Conservation (phyloP, 2,797 vertebrate species). For the Lemur catta region DNA sequence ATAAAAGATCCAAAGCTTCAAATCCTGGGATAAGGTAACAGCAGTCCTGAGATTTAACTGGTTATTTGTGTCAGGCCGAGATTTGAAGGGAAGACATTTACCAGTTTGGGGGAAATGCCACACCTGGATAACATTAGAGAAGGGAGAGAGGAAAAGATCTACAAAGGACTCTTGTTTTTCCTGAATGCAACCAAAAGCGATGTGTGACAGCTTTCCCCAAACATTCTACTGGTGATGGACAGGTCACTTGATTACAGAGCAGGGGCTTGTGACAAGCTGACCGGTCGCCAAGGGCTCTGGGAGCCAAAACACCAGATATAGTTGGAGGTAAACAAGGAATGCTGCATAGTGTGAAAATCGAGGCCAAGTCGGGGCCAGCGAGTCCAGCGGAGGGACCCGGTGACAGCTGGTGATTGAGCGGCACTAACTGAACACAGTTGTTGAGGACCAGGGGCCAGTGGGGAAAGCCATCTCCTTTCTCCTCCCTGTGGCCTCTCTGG, state of each 20-base stretch:
- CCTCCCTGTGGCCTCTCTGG: conserved; percentile 75
- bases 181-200: conserved; percentile 17
- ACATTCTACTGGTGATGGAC: conserved; percentile 58
- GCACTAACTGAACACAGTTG: conserved; percentile 70
- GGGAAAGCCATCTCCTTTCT: conserved; percentile 73
- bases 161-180: conserved; percentile 70
- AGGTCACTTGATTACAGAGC: conserved; percentile 5
- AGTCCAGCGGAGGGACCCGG: conserved; percentile 28
- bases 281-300: conserved; percentile 30
- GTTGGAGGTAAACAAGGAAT: conserved; percentile 72
- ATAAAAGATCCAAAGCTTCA: conserved; percentile 70
- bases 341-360: conserved; percentile 65
- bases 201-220: conserved; percentile 52
- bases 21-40: conserved; percentile 72
- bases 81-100: conserved; percentile 73
- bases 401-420: conserved; percentile 73
- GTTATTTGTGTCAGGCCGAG: conserved; percentile 67
- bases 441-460: conserved; percentile 51
- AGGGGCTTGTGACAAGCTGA: conserved; percentile 25
- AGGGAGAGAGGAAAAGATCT: conserved; percentile 43
- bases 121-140: conserved; percentile 84
- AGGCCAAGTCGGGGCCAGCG: conserved; percentile 64
- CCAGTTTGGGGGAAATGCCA: conserved; percentile 74
- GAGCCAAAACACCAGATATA: conserved; percentile 56
- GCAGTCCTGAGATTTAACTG: conserved; percentile 57